A percentile compares a stretch with the other conserved stretches of the same genome.
phyloP scores from a whole-genome alignment of 1,140 invertebrate species.

The Pemphigus obesinymphae region DNA sequence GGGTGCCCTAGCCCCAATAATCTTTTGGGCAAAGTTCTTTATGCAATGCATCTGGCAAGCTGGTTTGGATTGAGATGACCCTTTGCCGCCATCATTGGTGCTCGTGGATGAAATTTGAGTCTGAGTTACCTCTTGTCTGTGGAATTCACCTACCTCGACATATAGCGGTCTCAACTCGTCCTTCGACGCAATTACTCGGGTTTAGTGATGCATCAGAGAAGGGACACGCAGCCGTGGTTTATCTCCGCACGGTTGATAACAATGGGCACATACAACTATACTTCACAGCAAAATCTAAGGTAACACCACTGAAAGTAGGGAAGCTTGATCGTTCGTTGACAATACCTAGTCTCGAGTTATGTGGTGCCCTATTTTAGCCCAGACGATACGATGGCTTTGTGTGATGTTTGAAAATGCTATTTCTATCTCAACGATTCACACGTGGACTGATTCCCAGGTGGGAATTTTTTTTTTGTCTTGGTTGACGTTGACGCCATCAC shows the following conservation, averaged over 20 bases:
- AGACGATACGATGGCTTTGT: too few relatives aligned
- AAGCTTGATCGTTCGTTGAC: too few relatives aligned
- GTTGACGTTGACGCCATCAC: too few relatives aligned
- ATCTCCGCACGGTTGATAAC: neutral
- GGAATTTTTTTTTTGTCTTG: too few relatives aligned
- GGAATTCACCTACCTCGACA: neutral
- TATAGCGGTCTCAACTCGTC: neutral
- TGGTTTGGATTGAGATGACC: neutral
- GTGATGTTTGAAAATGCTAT: too few relatives aligned
- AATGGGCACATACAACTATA: neutral
- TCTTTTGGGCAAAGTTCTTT: constrained; percentile 7
- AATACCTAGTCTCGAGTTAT: too few relatives aligned
- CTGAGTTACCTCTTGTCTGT: neutral
- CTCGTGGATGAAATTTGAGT: neutral
- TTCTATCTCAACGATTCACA: too few relatives aligned
- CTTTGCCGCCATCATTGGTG: neutral
- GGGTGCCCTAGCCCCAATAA: neutral
- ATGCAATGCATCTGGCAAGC: neutral
- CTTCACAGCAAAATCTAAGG: neutral
- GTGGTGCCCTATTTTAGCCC: too few relatives aligned
- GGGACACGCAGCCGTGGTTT: neutral
- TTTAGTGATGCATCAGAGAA: neutral
- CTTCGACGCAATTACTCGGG: constrained; percentile 39
- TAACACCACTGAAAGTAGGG: too few relatives aligned
- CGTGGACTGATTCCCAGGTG: too few relatives aligned